Conservation (phyloP, 2,888 invertebrate genomes). For the Mimachlamys varia region DNA sequence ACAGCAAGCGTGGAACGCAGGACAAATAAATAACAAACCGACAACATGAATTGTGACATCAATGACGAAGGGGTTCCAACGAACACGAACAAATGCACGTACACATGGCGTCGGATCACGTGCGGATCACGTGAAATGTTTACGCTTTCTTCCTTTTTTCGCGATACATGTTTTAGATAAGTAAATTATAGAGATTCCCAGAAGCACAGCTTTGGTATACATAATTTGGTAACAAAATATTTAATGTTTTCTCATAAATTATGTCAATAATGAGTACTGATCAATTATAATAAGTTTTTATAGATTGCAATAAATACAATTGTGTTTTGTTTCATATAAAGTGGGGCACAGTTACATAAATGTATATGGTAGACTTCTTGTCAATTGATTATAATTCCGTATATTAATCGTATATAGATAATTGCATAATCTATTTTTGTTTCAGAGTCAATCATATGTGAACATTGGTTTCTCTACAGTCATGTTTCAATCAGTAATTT, state of each 20-base stretch:
- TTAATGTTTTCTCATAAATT: background rate
- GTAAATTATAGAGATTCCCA: background rate
- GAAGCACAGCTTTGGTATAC: constrained; percentile 9
- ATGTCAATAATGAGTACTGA: too few relatives aligned
- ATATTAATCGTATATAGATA: too few relatives aligned
- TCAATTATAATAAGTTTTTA: too few relatives aligned
- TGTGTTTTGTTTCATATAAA: too few relatives aligned
- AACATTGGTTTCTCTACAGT: too few relatives aligned
- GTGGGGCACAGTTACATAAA: too few relatives aligned
- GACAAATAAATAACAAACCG: background rate
- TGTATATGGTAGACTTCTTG: too few relatives aligned
- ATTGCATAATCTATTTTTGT: too few relatives aligned
- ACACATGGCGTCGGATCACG: background rate
- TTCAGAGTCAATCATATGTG: too few relatives aligned
- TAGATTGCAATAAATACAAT: too few relatives aligned
- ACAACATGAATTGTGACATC: background rate
- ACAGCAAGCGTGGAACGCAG: background rate
- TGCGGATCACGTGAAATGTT: background rate
- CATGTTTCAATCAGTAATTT: too few relatives aligned
- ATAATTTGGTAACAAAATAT: background rate
- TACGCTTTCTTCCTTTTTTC: background rate
- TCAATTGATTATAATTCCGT: too few relatives aligned
- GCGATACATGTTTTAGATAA: background rate
- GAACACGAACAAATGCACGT: background rate
- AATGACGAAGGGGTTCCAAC: background rate